These are phyloP conservation scores for Leuciscus idus DNA, from an alignment of 2,113 vertebrate genomes.

Conservation along the genomic window DNA sequence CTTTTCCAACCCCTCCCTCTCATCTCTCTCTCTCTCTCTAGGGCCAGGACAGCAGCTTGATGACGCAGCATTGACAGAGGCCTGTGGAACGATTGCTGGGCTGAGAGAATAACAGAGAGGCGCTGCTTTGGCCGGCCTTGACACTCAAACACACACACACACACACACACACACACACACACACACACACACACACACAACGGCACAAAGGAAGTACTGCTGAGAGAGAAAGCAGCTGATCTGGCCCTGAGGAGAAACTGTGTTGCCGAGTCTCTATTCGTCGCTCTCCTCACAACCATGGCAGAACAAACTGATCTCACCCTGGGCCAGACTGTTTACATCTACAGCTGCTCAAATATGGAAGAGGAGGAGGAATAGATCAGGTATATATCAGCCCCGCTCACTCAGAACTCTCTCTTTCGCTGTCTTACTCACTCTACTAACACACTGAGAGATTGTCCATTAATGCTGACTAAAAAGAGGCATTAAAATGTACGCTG, in stretches of 20 bases:
- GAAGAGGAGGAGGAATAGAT: slow-evolving; percentile 41
- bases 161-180: slow-evolving; percentile 25
- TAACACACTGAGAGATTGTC: slow-evolving; percentile 19
- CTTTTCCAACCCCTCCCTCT: slow-evolving; percentile 65
- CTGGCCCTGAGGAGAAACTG: slow-evolving; percentile 29
- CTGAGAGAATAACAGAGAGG: slow-evolving; percentile 57
- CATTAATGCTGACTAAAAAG: slow-evolving; percentile 22
- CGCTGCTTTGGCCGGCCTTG: slow-evolving; percentile 55
- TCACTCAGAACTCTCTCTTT: slow-evolving; percentile 4
- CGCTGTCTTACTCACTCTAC: slow-evolving; percentile 5
- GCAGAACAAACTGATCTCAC: slow-evolving; percentile 29
- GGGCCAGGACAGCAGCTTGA: slow-evolving; percentile 46
- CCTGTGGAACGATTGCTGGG: slow-evolving; percentile 63
- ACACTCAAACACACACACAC: slow-evolving; percentile 55
- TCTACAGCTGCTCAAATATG: slow-evolving; percentile 28
- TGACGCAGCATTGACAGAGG: slow-evolving; percentile 65
- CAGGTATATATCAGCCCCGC: slow-evolving; percentile 15
- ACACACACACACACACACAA: not conserved
- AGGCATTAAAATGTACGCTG: not conserved
- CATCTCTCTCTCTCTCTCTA: slow-evolving; percentile 63
- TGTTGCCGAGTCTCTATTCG: slow-evolving; percentile 21
- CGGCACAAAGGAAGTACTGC: slow-evolving; percentile 28
- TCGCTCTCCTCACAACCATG: slow-evolving; percentile 3
- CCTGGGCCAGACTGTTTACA: not conserved
- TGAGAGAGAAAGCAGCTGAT: slow-evolving; percentile 38